Evolutionary conservation across 2,888 invertebrate genomes (phyloP).

Genomic region (Diabrotica balteata): DNA sequence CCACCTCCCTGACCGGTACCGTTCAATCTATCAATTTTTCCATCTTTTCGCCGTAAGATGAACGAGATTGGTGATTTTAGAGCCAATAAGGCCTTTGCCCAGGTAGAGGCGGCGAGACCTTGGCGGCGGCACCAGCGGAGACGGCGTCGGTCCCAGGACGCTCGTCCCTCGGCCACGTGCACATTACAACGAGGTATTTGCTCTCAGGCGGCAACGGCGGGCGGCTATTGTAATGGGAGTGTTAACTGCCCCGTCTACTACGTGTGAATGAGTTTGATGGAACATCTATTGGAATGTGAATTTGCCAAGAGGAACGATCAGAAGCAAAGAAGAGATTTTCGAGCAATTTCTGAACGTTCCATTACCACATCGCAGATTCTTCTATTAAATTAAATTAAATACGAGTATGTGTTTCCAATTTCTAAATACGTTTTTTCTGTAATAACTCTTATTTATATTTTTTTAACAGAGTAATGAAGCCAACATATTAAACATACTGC

Average conservation of each 20-base stretch:
- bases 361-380: too few relatives aligned
- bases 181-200: constrained; percentile 55
- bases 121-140: constrained; percentile 30
- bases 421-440: too few relatives aligned
- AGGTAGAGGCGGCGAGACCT: constrained; percentile 43
- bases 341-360: too few relatives aligned
- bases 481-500: too few relatives aligned
- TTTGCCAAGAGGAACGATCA: too few relatives aligned
- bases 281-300: constrained; percentile 6
- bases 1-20: not conserved
- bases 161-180: constrained; percentile 56
- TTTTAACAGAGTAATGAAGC: too few relatives aligned
- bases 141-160: constrained; percentile 50
- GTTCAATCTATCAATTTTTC: constrained; percentile 11
- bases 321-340: too few relatives aligned
- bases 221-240: constrained; percentile 52
- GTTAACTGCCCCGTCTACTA: constrained; percentile 49
- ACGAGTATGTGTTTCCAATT: too few relatives aligned
- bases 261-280: constrained; percentile 16
- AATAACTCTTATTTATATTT: too few relatives aligned
- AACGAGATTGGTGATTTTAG: constrained; percentile 52
- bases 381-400: too few relatives aligned
- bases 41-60: constrained; percentile 35
- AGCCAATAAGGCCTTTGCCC: constrained; percentile 49
- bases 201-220: constrained; percentile 41